phyloP scores from a whole-genome alignment of 2,888 invertebrate species.

The Rosalia funebris region DNA sequence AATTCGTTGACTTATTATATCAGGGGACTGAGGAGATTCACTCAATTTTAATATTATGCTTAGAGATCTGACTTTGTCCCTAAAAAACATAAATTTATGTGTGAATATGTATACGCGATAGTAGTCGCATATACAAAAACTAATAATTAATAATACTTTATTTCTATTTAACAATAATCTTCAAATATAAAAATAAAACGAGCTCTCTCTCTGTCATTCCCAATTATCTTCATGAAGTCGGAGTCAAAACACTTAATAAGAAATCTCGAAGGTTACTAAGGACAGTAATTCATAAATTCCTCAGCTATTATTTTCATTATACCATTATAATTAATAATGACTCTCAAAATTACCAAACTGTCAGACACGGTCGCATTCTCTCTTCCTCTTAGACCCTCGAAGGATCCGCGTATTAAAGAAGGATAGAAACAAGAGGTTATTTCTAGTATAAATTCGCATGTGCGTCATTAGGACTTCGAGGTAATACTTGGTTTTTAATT shows the following conservation, averaged over 20 bases:
- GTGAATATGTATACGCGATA: too few relatives aligned
- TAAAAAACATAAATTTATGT: too few relatives aligned
- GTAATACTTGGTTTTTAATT: conserved; percentile 11
- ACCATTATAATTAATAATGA: conserved; percentile 26
- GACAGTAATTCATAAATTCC: conserved; percentile 25
- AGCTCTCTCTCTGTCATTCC: not conserved
- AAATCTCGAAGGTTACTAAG: conserved; percentile 12
- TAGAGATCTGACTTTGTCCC: too few relatives aligned
- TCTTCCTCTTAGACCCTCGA: not conserved
- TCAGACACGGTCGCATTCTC: not conserved
- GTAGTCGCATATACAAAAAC: too few relatives aligned
- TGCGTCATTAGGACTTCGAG: conserved; percentile 7
- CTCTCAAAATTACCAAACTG: conserved; percentile 18
- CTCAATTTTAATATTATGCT: too few relatives aligned
- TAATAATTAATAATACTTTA: not conserved
- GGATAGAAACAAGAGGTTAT: conserved; percentile 3
- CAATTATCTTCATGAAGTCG: conserved; percentile 5
- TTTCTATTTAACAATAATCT: not conserved
- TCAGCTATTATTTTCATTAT: conserved; percentile 28
- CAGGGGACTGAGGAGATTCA: too few relatives aligned
- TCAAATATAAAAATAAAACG: not conserved
- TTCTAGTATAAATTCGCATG: not conserved
- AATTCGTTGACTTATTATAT: too few relatives aligned
- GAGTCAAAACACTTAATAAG: conserved; percentile 14
- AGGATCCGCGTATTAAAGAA: not conserved